Conservation (phyloP, 1,140 invertebrate species). For the Nasonia vitripennis region DNA sequence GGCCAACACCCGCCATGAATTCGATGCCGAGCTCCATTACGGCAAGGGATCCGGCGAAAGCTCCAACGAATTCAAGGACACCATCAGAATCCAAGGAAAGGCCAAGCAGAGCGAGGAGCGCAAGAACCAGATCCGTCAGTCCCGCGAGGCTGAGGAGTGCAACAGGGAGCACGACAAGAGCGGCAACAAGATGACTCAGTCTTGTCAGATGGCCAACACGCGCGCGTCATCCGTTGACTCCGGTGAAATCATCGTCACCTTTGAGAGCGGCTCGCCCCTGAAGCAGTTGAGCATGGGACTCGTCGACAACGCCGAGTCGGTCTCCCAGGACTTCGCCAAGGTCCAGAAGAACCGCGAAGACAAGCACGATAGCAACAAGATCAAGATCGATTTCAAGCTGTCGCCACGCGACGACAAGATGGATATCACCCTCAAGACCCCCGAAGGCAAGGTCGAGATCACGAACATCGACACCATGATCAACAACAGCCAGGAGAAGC, state of each 20-base stretch:
- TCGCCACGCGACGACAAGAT: conserved; percentile 67
- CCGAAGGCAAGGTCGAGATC: conserved; percentile 66
- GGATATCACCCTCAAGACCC: conserved; percentile 71
- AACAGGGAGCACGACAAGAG: conserved; percentile 71
- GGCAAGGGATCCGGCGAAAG: conserved; percentile 64
- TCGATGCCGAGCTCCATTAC: conserved; percentile 73
- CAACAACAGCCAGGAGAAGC: background rate
- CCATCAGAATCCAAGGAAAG: conserved; percentile 72
- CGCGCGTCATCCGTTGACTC: conserved; percentile 73
- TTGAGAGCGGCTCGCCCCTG: conserved; percentile 47
- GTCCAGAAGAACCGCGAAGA: conserved; percentile 54
- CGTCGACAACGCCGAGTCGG: conserved; percentile 49
- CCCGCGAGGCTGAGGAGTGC: conserved; percentile 71
- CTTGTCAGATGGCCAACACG: conserved; percentile 76
- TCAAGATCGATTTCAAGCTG: conserved; percentile 71
- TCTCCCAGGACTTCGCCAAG: conserved; percentile 50
- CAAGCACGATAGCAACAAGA: conserved; percentile 68
- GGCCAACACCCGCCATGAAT: conserved; percentile 71
- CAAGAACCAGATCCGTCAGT: conserved; percentile 71
- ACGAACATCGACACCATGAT: background rate
- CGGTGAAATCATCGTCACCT: conserved; percentile 46
- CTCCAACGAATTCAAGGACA: conserved; percentile 57
- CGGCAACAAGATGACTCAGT: conserved; percentile 74
- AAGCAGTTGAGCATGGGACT: conserved; percentile 49
- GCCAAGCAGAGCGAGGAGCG: conserved; percentile 73